phyloP scores from a whole-genome alignment of 2,888 invertebrate genomes.

The Tetropium fuscum region DNA sequence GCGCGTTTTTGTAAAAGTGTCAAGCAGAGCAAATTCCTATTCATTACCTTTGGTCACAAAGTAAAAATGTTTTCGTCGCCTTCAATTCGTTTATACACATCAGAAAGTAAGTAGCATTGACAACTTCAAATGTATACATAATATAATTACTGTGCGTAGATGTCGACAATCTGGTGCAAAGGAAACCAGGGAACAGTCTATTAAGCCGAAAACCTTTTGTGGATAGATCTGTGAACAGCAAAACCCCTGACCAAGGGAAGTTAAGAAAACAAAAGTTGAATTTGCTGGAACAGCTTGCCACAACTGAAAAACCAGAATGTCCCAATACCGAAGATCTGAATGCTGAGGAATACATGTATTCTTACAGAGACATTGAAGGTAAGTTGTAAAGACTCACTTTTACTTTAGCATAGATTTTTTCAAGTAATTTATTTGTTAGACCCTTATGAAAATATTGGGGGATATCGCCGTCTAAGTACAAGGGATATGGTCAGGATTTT shows the following conservation, averaged over 20 bases:
- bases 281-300: slow-evolving; percentile 14
- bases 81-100: slow-evolving; percentile 32
- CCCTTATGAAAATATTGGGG: slow-evolving; percentile 33
- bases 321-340: slow-evolving; percentile 37
- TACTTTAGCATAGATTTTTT: background rate
- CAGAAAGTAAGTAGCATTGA: slow-evolving; percentile 37
- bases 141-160: slow-evolving; percentile 32
- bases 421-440: slow-evolving; percentile 26
- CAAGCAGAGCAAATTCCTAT: no score
- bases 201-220: slow-evolving; percentile 49
- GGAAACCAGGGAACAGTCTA: slow-evolving; percentile 42
- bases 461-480: slow-evolving; percentile 16
- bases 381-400: background rate
- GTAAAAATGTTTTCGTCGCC: slow-evolving; percentile 36
- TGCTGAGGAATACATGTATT: slow-evolving; percentile 42
- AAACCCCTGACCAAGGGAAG: slow-evolving; percentile 38
- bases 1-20: no score
- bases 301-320: slow-evolving; percentile 15
- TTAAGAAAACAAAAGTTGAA: slow-evolving; percentile 25
- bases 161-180: slow-evolving; percentile 38
- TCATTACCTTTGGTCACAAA: background rate
- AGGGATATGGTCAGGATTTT: slow-evolving; percentile 25
- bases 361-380: slow-evolving; percentile 43
- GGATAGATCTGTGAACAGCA: slow-evolving; percentile 49
- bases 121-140: no score